Conservation (phyloP, 37 sponge, comb jelly and placozoan species). For the Cliona cf. orientalis region DNA sequence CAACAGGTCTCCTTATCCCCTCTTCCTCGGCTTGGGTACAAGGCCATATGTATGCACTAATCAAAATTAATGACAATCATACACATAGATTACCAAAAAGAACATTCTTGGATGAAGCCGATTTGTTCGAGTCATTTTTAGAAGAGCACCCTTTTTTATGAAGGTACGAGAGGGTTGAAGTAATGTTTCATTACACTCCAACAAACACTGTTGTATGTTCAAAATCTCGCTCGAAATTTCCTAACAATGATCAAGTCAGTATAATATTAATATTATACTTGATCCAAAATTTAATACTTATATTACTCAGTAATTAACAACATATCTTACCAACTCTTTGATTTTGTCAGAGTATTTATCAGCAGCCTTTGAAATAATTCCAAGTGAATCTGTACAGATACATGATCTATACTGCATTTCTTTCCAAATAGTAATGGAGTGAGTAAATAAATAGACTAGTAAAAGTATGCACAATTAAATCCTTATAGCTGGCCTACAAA, state of each 20-base stretch:
- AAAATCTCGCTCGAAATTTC: slow-evolving; percentile 76
- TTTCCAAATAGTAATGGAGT: no score
- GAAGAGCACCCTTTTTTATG: slow-evolving; percentile 74
- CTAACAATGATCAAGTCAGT: no score
- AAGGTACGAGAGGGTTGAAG: slow-evolving; percentile 44
- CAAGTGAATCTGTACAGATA: slow-evolving; percentile 80
- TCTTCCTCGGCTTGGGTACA: no score
- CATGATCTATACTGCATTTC: no score
- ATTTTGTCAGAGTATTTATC: slow-evolving; percentile 82
- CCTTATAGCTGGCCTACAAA: no score
- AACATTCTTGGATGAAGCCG: slow-evolving; percentile 60
- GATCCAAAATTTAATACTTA: no score
- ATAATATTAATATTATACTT: no score
- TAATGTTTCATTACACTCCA: slow-evolving; percentile 50
- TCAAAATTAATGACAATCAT: no score
- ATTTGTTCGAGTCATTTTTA: slow-evolving; percentile 73
- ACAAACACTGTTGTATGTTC: slow-evolving; percentile 63
- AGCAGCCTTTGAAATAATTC: slow-evolving; percentile 87
- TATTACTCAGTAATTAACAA: not conserved
- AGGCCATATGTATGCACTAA: no score
- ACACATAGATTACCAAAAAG: slow-evolving; percentile 85
- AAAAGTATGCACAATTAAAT: no score
- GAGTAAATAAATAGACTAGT: no score
- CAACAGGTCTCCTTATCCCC: no score
- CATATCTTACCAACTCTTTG: slow-evolving; percentile 75